These are phyloP conservation scores for Heloderma charlesbogerti DNA, from an alignment of 2,113 vertebrate species.

Conservation along the genomic window DNA sequence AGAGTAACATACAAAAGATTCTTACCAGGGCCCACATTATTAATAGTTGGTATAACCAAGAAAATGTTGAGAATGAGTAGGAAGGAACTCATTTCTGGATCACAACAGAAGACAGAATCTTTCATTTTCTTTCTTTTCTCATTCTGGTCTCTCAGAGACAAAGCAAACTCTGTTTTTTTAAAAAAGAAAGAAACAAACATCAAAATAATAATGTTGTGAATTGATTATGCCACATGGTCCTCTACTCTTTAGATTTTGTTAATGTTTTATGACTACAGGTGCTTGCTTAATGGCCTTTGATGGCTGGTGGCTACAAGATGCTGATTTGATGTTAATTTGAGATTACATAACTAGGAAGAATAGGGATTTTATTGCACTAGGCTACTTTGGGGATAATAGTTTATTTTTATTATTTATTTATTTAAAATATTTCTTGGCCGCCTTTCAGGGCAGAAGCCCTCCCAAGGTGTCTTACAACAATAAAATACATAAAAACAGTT, in stretches of 20 bases:
- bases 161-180: background rate
- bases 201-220: background rate
- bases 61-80: background rate
- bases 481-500: too few species aligned
- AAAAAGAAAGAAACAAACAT: background rate
- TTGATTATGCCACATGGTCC: background rate
- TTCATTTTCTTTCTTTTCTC: conserved; percentile 5
- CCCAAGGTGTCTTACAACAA: too few species aligned
- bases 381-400: background rate
- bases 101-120: background rate
- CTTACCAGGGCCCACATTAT: conserved; percentile 10
- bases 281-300: background rate
- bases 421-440: too few species aligned
- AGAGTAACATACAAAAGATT: background rate
- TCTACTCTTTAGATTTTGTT: background rate
- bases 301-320: background rate
- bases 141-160: background rate
- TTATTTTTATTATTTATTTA: too few species aligned
- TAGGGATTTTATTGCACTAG: background rate
- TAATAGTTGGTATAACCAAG: background rate
- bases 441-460: too few species aligned
- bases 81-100: background rate
- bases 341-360: background rate
- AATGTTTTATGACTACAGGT: background rate
- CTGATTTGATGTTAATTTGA: background rate